These are phyloP conservation scores for Hypomecis atomaria DNA, from an alignment of 2,888 invertebrate species.

Conservation along the genomic window DNA sequence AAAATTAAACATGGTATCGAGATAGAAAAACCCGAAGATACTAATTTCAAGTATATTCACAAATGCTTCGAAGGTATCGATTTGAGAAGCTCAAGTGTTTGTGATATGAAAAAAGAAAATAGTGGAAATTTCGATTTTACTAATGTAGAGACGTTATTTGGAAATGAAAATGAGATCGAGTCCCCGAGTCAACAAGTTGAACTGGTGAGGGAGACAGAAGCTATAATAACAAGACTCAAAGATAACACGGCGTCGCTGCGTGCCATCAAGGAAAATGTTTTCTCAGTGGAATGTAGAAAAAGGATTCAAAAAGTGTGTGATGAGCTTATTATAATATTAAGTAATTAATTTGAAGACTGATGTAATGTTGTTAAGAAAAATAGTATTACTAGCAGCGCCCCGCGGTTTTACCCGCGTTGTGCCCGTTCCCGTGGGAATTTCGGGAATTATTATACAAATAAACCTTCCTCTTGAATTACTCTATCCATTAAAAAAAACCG, in stretches of 20 bases:
- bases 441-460: too few species aligned
- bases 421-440: too few species aligned
- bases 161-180: constrained; percentile 54
- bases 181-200: constrained; percentile 68
- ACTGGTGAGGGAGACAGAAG: constrained; percentile 58
- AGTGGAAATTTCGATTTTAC: constrained; percentile 66
- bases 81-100: constrained; percentile 2
- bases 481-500: too few species aligned
- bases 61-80: constrained; percentile 40
- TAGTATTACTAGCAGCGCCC: too few species aligned
- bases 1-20: constrained; percentile 33
- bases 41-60: constrained; percentile 32
- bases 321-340: constrained; percentile 64
- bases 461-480: too few species aligned
- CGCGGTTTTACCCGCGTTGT: too few species aligned
- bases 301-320: constrained; percentile 61
- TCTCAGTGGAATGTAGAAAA: constrained; percentile 52
- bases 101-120: constrained; percentile 20
- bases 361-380: not conserved
- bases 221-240: too few species aligned
- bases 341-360: constrained; percentile 47
- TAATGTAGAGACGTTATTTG: constrained; percentile 64
- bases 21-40: constrained; percentile 16
- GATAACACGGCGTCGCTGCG: constrained; percentile 47
- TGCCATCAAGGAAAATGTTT: constrained; percentile 56